phyloP scores from a whole-genome alignment of 2,113 vertebrate genomes.

The Dromaius novaehollandiae region DNA sequence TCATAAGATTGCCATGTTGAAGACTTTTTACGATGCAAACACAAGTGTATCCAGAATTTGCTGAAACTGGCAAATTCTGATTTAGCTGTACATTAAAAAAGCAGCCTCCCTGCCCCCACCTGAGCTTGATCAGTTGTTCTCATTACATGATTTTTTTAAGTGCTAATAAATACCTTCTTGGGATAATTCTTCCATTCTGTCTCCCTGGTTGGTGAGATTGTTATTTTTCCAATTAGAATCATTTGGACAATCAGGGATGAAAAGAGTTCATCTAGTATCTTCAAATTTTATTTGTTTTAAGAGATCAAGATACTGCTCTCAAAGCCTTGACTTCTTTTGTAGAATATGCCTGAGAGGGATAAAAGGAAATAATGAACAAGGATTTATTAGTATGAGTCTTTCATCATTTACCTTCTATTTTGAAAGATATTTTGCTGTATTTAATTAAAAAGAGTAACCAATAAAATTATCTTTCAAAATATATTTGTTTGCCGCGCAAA shows the following conservation, averaged over 20 bases:
- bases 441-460: not conserved
- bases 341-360: not conserved
- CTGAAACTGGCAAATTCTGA: conserved; percentile 36
- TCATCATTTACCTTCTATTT: not conserved
- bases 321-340: not conserved
- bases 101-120: not conserved
- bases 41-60: not conserved
- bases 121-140: not conserved
- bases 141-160: not conserved
- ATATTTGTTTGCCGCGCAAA: not conserved
- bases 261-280: not conserved
- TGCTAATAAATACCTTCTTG: not conserved
- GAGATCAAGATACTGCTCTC: not conserved
- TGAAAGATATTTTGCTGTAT: not conserved
- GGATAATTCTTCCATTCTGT: not conserved
- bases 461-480: not conserved
- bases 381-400: not conserved
- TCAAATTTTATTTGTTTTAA: not conserved
- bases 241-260: not conserved
- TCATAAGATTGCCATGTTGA: conserved; percentile 10
- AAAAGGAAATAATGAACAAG: not conserved
- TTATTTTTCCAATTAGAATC: not conserved
- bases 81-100: not conserved
- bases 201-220: not conserved
- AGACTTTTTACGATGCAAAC: not conserved